Conservation (phyloP, 1,140 invertebrate species). For the Brachionus angularis region DNA sequence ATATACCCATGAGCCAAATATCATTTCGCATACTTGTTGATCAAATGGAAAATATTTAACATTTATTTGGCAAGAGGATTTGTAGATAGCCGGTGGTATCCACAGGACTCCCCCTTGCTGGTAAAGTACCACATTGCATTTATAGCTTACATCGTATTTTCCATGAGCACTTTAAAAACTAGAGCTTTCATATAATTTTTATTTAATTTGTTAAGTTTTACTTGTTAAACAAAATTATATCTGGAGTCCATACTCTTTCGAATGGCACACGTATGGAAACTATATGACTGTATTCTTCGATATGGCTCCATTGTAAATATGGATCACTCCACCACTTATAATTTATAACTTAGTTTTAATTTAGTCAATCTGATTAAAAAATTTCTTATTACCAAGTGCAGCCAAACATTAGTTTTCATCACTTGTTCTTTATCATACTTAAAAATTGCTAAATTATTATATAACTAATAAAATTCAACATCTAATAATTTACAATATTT, state of each 20-base stretch:
- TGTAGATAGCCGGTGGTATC: slow-evolving; percentile 97
- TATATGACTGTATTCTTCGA: slow-evolving; percentile 77
- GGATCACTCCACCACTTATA: slow-evolving; percentile 42
- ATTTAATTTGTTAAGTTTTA: slow-evolving; percentile 68
- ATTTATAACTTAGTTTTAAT: neutral
- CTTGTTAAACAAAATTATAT: slow-evolving; percentile 99
- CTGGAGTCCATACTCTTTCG: slow-evolving; percentile 99
- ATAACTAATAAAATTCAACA: neutral
- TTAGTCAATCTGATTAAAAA: neutral
- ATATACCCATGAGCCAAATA: slow-evolving; percentile 40
- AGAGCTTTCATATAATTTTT: slow-evolving; percentile 4
- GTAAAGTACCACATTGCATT: slow-evolving; percentile 93
- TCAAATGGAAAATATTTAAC: slow-evolving; percentile 99
- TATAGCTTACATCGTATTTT: slow-evolving; percentile 68
- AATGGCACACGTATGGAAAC: slow-evolving; percentile 86
- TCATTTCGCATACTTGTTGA: slow-evolving; percentile 65
- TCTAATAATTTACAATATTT: neutral
- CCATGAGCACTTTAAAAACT: slow-evolving; percentile 52
- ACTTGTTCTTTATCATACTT: slow-evolving; percentile 53
- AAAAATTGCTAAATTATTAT: neutral
- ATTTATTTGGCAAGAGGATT: slow-evolving; percentile 98
- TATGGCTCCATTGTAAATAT: slow-evolving; percentile 37
- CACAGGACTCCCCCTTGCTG: slow-evolving; percentile 84
- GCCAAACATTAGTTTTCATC: slow-evolving; percentile 61
- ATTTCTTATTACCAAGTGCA: slow-evolving; percentile 45